Conservation (phyloP, 2,888 invertebrate species). For the Ormyrus pomaceus region DNA sequence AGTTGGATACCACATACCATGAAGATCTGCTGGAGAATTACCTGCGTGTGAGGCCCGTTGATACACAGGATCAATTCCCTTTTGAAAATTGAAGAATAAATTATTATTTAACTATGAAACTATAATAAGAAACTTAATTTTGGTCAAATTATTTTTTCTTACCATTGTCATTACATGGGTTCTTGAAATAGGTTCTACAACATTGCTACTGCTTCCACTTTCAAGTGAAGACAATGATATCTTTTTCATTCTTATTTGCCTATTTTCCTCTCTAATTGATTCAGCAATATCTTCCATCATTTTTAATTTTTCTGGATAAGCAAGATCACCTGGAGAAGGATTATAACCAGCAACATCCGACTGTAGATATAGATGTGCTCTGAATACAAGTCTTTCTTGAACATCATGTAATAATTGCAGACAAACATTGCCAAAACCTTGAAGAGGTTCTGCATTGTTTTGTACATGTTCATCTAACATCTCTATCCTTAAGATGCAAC, state of each 20-base stretch:
- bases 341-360: constrained; percentile 92
- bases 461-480: constrained; percentile 94
- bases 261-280: constrained; percentile 70
- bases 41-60: constrained; percentile 68
- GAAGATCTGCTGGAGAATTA: constrained; percentile 95
- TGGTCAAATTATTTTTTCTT: constrained; percentile 1
- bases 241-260: constrained; percentile 69
- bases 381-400: constrained; percentile 96
- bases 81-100: neutral
- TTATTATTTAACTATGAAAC: constrained; percentile 27
- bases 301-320: constrained; percentile 97
- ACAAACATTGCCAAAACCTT: constrained; percentile 86
- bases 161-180: constrained; percentile 62
- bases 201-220: constrained; percentile 58
- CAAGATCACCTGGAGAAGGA: constrained; percentile 96
- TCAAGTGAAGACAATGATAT: constrained; percentile 70
- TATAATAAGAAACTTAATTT: constrained; percentile 7
- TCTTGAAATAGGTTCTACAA: constrained; percentile 65
- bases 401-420: constrained; percentile 93
- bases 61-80: constrained; percentile 67
- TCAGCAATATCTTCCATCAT: constrained; percentile 92
- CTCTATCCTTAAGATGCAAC: constrained; percentile 93
- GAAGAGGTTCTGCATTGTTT: constrained; percentile 84
- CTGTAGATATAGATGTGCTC: constrained; percentile 94
- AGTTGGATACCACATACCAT: constrained; percentile 99